phyloP scores from a whole-genome alignment of 2,797 vertebrate species.

The Myioborus miniatus region DNA sequence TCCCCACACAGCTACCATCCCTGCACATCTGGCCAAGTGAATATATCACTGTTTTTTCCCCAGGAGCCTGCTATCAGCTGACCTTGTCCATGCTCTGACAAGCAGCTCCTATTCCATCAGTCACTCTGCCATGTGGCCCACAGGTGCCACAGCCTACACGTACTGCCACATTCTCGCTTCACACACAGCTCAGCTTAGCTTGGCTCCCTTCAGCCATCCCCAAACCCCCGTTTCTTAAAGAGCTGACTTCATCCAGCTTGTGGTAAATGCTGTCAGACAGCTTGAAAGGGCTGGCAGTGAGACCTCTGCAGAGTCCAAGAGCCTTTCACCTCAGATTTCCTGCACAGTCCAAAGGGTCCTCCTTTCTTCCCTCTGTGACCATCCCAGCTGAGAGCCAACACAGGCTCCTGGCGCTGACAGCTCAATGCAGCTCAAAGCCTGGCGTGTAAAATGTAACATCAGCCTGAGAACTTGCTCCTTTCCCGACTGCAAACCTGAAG shows the following conservation, averaged over 20 bases:
- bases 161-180: not conserved
- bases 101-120: not conserved
- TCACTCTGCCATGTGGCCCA: not conserved
- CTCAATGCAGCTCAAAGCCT: not conserved
- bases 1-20: not conserved
- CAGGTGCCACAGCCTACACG: not conserved
- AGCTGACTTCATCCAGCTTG: not conserved
- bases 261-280: not conserved
- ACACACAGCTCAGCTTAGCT: fast-evolving
- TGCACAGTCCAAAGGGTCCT: not conserved
- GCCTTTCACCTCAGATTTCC: not conserved
- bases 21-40: not conserved
- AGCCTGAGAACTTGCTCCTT: not conserved
- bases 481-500: not conserved
- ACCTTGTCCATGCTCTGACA: not conserved
- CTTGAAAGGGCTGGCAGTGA: not conserved
- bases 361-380: not conserved
- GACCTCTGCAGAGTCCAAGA: not conserved
- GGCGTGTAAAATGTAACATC: not conserved
- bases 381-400: not conserved
- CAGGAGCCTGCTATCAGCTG: conserved; percentile 10
- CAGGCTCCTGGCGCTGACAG: not conserved
- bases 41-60: not conserved
- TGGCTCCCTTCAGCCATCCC: not conserved
- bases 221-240: fast-evolving